phyloP scores from a whole-genome alignment of 2,113 vertebrate species.

The Bostrychus sinensis region DNA sequence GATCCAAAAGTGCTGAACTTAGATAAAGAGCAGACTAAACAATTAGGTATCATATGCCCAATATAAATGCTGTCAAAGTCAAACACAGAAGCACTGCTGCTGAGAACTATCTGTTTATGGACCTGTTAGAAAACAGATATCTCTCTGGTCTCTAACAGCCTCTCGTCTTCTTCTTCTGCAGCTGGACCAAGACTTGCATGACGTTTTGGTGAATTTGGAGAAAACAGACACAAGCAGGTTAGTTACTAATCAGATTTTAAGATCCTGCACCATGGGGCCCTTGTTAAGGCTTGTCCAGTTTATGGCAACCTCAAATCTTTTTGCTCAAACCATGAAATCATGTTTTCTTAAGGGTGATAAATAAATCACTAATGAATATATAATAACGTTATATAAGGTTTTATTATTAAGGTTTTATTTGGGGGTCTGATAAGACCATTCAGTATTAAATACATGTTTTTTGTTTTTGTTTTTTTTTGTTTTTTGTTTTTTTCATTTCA shows the following conservation, averaged over 20 bases:
- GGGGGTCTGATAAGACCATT: too few species aligned
- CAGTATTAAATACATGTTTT: neutral
- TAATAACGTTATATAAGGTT: too few species aligned
- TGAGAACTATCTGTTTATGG: neutral
- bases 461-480: too few species aligned
- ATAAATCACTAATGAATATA: too few species aligned
- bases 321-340: too few species aligned
- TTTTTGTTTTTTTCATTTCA: too few species aligned
- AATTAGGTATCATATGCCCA: conserved; percentile 11
- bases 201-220: conserved; percentile 88
- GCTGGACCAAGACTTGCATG: conserved; percentile 92
- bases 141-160: neutral
- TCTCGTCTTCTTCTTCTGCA: conserved; percentile 64
- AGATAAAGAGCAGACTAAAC: conserved; percentile 14
- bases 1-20: neutral
- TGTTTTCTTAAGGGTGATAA: too few species aligned
- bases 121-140: neutral
- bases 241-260: too few species aligned
- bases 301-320: too few species aligned
- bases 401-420: too few species aligned
- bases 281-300: too few species aligned
- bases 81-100: neutral
- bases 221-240: conserved; percentile 79
- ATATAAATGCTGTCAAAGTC: conserved; percentile 11
- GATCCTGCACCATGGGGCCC: too few species aligned